Conservation (phyloP, 2,888 invertebrate species). For the Macrophya alboannulata region DNA sequence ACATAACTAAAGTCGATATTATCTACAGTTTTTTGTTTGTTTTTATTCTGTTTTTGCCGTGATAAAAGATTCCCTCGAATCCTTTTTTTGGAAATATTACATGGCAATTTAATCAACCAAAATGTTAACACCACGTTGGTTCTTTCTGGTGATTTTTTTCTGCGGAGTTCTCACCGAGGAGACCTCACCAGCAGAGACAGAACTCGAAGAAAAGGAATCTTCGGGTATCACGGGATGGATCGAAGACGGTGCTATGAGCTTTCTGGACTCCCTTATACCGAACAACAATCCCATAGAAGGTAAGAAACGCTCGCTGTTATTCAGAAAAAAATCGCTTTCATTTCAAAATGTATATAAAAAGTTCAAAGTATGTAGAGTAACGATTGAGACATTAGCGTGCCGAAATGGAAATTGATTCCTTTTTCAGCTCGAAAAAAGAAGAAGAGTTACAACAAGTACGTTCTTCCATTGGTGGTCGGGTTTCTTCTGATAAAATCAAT, state of each 20-base stretch:
- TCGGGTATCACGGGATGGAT: conserved; percentile 65
- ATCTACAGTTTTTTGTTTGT: not conserved
- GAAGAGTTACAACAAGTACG: conserved; percentile 81
- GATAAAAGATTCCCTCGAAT: not conserved
- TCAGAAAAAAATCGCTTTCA: not conserved
- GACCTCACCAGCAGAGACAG: not conserved
- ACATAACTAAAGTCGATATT: not conserved
- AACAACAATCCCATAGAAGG: conserved; percentile 66
- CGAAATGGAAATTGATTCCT: not conserved
- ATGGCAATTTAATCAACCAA: conserved; percentile 11
- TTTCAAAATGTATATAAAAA: not conserved
- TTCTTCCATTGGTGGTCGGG: conserved; percentile 85
- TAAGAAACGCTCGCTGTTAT: conserved; percentile 38
- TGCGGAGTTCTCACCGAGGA: conserved; percentile 29
- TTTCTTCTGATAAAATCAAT: conserved; percentile 86
- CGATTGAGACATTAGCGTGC: not conserved
- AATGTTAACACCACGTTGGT: conserved; percentile 31
- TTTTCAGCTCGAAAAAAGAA: conserved; percentile 74
- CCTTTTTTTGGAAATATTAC: not conserved
- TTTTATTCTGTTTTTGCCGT: not conserved
- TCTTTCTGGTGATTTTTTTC: conserved; percentile 65
- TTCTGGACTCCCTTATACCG: conserved; percentile 66
- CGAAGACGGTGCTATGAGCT: conserved; percentile 67
- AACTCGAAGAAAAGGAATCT: conserved; percentile 56
- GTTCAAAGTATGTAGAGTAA: not conserved